A percentile compares a stretch with the other conserved stretches of the same genome.
Evolutionary conservation across 37 sponge, comb jelly and placozoan species (phyloP).

Genomic region (Bolinopsis microptera): DNA sequence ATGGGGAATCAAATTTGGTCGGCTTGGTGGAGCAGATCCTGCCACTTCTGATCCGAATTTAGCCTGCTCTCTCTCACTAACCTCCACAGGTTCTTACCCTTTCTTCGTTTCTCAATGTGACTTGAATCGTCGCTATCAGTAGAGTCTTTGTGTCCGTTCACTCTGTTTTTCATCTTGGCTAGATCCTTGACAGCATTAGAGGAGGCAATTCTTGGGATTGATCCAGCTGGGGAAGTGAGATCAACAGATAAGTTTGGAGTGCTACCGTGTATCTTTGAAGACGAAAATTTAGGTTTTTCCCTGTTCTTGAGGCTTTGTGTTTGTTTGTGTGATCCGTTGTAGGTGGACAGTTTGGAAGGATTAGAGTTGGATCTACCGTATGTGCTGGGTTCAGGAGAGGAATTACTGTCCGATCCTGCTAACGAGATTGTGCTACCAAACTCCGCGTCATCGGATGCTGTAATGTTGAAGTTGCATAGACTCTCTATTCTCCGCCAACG

Average conservation of each 20-base stretch:
- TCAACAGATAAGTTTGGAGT: neutral
- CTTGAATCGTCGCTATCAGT: slow-evolving; percentile 39
- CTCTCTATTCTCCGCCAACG: slow-evolving; percentile 30
- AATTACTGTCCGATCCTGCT: slow-evolving; percentile 4
- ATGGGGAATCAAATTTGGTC: neutral
- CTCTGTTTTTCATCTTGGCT: neutral
- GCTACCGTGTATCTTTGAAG: neutral
- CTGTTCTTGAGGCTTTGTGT: slow-evolving; percentile 37
- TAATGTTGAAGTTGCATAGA: slow-evolving; percentile 63
- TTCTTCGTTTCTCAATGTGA: neutral
- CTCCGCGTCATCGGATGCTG: neutral
- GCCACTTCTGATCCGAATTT: slow-evolving; percentile 58
- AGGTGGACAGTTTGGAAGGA: neutral
- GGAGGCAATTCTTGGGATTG: neutral
- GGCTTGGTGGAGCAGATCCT: neutral
- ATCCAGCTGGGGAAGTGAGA: neutral
- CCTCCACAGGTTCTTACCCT: slow-evolving; percentile 53
- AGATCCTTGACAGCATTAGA: neutral
- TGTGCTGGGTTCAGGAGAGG: slow-evolving; percentile 7
- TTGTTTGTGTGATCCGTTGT: neutral
- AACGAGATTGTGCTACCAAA: slow-evolving; percentile 25
- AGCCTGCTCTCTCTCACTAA: slow-evolving; percentile 54
- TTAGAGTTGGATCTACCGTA: slow-evolving; percentile 31
- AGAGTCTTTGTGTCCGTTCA: slow-evolving; percentile 21
- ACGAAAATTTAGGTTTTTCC: neutral